Percentiles rank a stretch among this genome's conserved stretches.
These are phyloP conservation scores for Grallaria varia DNA, from an alignment of 2,113 vertebrate genomes.

Conservation along the genomic window DNA sequence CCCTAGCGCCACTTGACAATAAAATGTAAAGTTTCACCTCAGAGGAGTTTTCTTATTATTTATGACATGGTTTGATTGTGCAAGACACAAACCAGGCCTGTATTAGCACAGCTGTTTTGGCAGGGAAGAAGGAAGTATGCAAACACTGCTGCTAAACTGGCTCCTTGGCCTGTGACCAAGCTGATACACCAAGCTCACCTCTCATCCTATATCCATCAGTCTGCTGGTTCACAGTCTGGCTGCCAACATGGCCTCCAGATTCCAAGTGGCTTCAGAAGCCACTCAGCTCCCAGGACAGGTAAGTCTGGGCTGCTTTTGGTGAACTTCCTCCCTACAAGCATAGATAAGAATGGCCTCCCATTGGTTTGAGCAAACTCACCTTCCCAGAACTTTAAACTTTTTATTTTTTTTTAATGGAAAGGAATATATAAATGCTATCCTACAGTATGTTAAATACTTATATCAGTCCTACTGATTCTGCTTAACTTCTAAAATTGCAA, in stretches of 20 bases:
- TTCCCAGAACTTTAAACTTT: background rate
- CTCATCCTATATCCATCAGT: fast-evolving
- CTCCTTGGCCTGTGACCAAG: background rate
- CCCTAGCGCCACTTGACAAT: background rate
- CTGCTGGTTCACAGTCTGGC: background rate
- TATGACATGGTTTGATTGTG: background rate
- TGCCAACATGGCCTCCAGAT: background rate
- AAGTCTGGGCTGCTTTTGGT: background rate
- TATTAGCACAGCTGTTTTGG: background rate
- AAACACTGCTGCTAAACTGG: background rate
- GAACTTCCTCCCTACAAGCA: background rate
- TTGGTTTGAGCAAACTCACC: background rate
- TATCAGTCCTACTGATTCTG: background rate
- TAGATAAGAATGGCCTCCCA: background rate
- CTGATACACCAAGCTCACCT: background rate
- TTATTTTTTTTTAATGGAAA: background rate
- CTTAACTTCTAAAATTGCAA: background rate
- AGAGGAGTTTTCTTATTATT: background rate
- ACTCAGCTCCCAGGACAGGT: background rate
- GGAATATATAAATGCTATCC: background rate
- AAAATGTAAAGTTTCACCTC: background rate
- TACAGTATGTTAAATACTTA: background rate
- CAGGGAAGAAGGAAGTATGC: background rate
- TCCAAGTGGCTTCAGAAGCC: background rate
- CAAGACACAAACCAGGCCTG: background rate